A percentile compares a stretch with the other conserved stretches of the same genome.
phyloP scores from a whole-genome alignment of 2,888 invertebrate genomes.

The Didymodactylos carnosus region DNA sequence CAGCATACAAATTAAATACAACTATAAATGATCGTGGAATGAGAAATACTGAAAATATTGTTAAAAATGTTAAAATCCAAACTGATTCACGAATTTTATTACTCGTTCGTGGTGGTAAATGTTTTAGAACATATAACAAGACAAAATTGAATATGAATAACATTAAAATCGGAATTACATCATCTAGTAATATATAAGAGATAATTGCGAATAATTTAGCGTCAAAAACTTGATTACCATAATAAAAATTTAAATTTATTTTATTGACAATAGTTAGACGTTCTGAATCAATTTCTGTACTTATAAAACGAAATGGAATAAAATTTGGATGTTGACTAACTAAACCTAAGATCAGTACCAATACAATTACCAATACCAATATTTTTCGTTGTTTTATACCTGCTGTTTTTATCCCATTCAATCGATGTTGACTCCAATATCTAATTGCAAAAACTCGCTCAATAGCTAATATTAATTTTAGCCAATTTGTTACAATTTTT shows the following conservation, averaged over 20 bases:
- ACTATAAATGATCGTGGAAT: background rate
- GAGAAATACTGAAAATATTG: background rate
- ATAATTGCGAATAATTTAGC: background rate
- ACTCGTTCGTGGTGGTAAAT: background rate
- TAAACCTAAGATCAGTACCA: background rate
- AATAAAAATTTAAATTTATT: background rate
- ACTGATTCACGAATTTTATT: background rate
- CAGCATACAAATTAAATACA: background rate
- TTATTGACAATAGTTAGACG: background rate
- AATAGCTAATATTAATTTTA: background rate
- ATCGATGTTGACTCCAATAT: background rate
- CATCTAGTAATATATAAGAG: background rate
- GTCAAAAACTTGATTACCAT: background rate
- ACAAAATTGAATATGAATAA: background rate
- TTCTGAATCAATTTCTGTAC: background rate
- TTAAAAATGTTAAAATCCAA: background rate
- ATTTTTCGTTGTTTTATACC: background rate
- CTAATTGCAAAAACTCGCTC: background rate
- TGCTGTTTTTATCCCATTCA: background rate
- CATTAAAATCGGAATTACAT: background rate
- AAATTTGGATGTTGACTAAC: background rate
- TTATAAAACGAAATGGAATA: background rate
- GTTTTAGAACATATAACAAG: background rate
- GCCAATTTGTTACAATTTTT: background rate
- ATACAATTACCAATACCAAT: background rate